These are phyloP conservation scores for Orius insidiosus DNA, from an alignment of 1,140 invertebrate species.

Conservation along the genomic window DNA sequence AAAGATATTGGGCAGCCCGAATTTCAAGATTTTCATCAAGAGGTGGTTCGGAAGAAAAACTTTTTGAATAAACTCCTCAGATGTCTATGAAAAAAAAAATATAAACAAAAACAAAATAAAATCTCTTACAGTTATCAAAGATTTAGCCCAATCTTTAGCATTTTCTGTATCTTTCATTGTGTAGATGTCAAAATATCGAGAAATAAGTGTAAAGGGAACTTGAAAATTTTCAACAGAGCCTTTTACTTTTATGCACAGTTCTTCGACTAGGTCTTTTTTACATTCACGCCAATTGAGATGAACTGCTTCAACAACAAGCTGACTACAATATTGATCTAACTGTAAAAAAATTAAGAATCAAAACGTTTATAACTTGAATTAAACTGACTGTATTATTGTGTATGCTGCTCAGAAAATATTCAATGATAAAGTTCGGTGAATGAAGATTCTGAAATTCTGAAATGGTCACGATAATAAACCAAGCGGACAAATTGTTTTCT, in stretches of 20 bases:
- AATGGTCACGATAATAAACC: conserved; percentile 26
- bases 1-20: background rate
- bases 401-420: conserved; percentile 17
- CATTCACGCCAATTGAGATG: conserved; percentile 15
- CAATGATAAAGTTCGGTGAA: conserved; percentile 10
- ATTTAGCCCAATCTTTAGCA: conserved; percentile 13
- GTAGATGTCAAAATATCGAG: conserved; percentile 17
- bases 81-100: background rate
- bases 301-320: conserved; percentile 17
- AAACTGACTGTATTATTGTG: conserved; percentile 9
- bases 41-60: background rate
- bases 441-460: conserved; percentile 22
- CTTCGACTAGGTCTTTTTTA: conserved; percentile 1
- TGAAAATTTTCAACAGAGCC: conserved; percentile 6
- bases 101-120: background rate
- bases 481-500: conserved; percentile 28
- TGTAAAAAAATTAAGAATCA: conserved; percentile 12
- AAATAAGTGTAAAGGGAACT: conserved; percentile 15
- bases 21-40: background rate
- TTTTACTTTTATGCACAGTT: conserved; percentile 10
- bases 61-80: conserved; percentile 4
- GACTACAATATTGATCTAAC: conserved; percentile 14
- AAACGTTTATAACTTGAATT: background rate
- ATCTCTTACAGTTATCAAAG: conserved; percentile 13
- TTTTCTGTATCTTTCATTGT: background rate